A percentile compares a stretch with the other conserved stretches of the same genome.
Evolutionary conservation across 2,888 invertebrate species (phyloP).

Genomic region (Ferrisia virgata): DNA sequence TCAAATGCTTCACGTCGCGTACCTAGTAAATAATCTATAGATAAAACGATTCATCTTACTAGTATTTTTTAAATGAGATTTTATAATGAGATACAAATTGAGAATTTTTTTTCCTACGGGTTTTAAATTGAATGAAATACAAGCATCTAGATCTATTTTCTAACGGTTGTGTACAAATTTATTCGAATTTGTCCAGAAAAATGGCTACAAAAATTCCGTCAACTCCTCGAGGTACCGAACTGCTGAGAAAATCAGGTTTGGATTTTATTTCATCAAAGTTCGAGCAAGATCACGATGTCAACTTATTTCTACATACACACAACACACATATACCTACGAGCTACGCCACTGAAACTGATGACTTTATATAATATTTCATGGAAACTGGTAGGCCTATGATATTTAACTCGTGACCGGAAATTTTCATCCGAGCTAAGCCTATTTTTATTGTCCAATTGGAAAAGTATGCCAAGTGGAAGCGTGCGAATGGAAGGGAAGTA

Average conservation of each 20-base stretch:
- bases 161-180: too few species aligned
- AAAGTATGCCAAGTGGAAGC: neutral
- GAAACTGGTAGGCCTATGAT: neutral
- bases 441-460: slow-evolving; percentile 3
- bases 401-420: slow-evolving; percentile 14
- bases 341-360: neutral
- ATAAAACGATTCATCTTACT: neutral
- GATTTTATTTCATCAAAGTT: too few species aligned
- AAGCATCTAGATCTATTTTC: too few species aligned
- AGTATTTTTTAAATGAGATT: neutral
- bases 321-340: too few species aligned
- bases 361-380: neutral
- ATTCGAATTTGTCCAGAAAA: too few species aligned
- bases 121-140: too few species aligned
- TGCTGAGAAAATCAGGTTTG: too few species aligned
- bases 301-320: neutral
- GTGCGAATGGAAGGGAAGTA: neutral
- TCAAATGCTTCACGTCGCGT: too few species aligned
- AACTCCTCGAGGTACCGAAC: too few species aligned
- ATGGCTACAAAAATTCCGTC: too few species aligned
- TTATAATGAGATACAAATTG: neutral
- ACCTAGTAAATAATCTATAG: neutral
- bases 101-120: neutral
- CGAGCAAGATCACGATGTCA: too few species aligned
- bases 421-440: slow-evolving; percentile 9